Evolutionary conservation across 2,888 invertebrate species (phyloP).

Genomic region (Eupithecia dodoneata): DNA sequence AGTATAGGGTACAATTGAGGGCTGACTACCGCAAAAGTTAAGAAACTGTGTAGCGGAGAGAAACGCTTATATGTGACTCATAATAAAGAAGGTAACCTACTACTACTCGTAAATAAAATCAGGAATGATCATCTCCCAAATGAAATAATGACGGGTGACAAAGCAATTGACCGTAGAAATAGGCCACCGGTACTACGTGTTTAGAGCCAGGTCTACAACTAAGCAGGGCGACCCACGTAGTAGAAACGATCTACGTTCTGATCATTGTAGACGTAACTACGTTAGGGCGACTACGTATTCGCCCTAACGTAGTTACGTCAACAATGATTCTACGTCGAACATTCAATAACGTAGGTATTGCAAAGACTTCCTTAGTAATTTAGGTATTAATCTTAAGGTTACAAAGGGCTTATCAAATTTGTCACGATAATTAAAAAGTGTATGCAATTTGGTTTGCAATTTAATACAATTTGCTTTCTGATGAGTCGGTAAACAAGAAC

Average conservation of each 20-base stretch:
- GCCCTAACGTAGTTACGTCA: not conserved
- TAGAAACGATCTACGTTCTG: too few relatives aligned
- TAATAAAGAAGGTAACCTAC: not conserved
- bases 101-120: conserved; percentile 37
- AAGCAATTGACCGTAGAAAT: conserved; percentile 48
- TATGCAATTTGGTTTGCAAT: not conserved
- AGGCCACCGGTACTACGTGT: conserved; percentile 41
- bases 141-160: conserved; percentile 53
- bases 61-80: conserved; percentile 27
- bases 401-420: not conserved
- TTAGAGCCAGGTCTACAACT: conserved; percentile 7
- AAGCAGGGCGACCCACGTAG: too few relatives aligned
- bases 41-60: too few relatives aligned
- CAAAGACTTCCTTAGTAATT: too few relatives aligned
- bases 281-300: not conserved
- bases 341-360: not conserved
- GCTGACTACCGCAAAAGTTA: too few relatives aligned
- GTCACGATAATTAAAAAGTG: not conserved
- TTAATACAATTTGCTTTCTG: not conserved
- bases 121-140: conserved; percentile 47
- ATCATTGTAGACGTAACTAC: not conserved
- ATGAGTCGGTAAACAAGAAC: not conserved
- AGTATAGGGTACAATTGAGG: too few relatives aligned
- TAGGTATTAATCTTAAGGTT: too few relatives aligned
- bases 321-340: not conserved